Evolutionary conservation across 30 jellyfish, hydroid and myxozoan genomes (phyloP).

Genomic region (Aurelia coerulea): DNA sequence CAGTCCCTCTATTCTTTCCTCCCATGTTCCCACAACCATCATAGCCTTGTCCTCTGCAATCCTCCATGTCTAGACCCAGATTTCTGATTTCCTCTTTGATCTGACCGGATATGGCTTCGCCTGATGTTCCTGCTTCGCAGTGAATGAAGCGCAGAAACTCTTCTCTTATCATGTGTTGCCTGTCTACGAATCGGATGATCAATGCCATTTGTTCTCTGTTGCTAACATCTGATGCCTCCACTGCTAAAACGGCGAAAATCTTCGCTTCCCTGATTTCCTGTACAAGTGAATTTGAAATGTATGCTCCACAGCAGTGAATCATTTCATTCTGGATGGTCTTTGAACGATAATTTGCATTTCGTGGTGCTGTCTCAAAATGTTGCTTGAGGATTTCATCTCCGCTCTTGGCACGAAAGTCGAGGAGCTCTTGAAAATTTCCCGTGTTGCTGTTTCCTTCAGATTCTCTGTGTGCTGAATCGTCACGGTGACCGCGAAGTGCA

Average conservation of each 20-base stretch:
- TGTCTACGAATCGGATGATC: constrained; percentile 22
- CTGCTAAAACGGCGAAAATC: background rate
- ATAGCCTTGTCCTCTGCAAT: constrained; percentile 47
- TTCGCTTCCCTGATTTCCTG: background rate
- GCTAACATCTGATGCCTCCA: constrained; percentile 3
- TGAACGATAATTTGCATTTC: background rate
- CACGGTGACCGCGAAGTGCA: background rate
- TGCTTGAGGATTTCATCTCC: background rate
- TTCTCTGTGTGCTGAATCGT: background rate
- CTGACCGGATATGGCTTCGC: background rate
- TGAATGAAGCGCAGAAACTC: constrained; percentile 8
- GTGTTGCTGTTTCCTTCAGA: background rate
- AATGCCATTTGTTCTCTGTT: constrained; percentile 12
- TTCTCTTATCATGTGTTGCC: background rate
- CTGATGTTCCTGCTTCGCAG: constrained; percentile 16
- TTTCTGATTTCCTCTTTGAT: background rate
- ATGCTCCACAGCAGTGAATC: background rate
- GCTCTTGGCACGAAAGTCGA: background rate
- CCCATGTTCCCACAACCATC: constrained; percentile 63
- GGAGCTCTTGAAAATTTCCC: background rate
- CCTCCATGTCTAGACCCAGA: constrained; percentile 11
- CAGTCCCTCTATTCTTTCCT: constrained; percentile 40
- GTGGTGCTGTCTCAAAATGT: background rate
- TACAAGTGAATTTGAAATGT: background rate
- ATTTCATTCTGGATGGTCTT: background rate